Base-by-base conservation (phyloP, 2,113 vertebrate species). In the Pelecanus crispus region DNA sequence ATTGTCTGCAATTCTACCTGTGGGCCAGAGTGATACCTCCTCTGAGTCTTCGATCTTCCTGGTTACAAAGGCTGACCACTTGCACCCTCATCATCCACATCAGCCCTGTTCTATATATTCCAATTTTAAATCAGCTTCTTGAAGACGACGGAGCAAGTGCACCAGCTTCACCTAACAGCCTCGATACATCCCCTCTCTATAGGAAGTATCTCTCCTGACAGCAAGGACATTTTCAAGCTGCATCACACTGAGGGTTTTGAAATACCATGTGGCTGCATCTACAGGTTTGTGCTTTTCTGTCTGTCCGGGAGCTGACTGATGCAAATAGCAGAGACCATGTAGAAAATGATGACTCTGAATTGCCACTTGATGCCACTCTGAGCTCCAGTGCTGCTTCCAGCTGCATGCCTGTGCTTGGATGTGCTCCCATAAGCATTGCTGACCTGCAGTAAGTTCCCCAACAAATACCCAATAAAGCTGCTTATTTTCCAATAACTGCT, bases 301-400 rank as follows among this genome's bases (percentile, higher is more conserved):
- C 53, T 70, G 20, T 36, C 45, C 34, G 21, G 62, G 38, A 91
- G n/a, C 16, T 0, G 0, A 26, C 8, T 36, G 40, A 44, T 38
- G 32, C 31, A 42, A 81, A 66, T 6, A 67, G 77, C 58, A 72
- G 52, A 31, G 24, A 38, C 6, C 0, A 0, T 17, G 4, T 7
- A 22, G 34, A 40, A 29, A 40, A 31, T 0, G 4, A 36, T 1
- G 2, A 34, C 26, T 61, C 53, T 38, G 32, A 49, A 24, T 20
- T 52, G 40, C 49, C 42, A 31, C 53, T 28, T 5, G 7, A 28
- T 17, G 52, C 65, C 4, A 0, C 47, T 22, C 42, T 38, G 59
- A 78, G 53, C 47, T 50, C 28, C 26, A 29, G 18, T 42, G 38
- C 45, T 53, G 8, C 32, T 65, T 25, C 63, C 45, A 61, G n/a